A percentile compares a stretch with the other conserved stretches of the same genome.
These are phyloP conservation scores for Bombycilla garrulus DNA, from an alignment of 2,113 vertebrate genomes.

Conservation along the genomic window DNA sequence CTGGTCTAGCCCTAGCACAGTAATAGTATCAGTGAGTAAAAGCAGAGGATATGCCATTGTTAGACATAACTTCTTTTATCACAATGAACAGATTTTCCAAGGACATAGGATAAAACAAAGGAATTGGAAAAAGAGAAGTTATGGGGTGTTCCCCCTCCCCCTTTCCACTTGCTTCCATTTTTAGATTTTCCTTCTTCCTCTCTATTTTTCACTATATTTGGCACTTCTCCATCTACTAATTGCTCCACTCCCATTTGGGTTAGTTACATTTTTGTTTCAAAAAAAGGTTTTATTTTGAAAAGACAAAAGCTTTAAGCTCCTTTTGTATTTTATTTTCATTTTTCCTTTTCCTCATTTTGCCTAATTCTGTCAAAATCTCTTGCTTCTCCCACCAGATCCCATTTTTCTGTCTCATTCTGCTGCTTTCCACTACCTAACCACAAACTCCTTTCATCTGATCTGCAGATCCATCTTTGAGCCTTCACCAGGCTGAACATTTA, in stretches of 20 bases:
- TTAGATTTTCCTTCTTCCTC: background rate
- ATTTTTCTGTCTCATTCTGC: background rate
- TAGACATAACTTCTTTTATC: background rate
- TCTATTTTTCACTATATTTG: background rate
- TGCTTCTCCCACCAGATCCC: background rate
- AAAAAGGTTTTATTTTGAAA: background rate
- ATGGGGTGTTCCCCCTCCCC: background rate
- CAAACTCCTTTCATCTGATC: background rate
- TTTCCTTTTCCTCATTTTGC: background rate
- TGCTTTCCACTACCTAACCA: background rate
- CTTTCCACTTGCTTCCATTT: background rate
- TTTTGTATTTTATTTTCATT: background rate
- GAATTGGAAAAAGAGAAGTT: background rate
- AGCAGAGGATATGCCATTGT: background rate
- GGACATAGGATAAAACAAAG: background rate
- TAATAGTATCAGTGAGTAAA: background rate
- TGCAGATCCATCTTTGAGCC: background rate
- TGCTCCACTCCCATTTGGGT: background rate
- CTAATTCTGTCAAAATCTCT: background rate
- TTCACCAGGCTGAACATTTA: background rate
- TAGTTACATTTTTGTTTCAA: background rate
- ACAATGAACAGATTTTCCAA: background rate
- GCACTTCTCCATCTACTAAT: background rate
- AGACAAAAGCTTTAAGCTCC: background rate
- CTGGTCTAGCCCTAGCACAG: background rate